Conservation (phyloP, 2,797 vertebrate species). For the Aldrovandia affinis region DNA sequence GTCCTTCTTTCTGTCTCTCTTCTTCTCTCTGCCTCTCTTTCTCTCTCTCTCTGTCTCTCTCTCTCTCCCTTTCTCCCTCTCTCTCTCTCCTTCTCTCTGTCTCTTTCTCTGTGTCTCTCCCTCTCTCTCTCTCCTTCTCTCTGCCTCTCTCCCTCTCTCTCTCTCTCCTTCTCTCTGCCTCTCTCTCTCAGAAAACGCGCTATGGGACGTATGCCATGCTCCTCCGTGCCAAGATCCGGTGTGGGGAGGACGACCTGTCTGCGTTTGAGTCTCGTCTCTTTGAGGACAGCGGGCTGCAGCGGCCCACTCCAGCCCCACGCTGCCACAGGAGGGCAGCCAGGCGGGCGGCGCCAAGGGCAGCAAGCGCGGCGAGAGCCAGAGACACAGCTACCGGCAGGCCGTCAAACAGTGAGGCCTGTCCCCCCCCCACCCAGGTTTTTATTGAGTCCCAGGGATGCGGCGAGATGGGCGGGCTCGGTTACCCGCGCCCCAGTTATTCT, state of each 20-base stretch:
- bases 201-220: slow-evolving; percentile 91
- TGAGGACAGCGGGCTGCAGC: slow-evolving; percentile 79
- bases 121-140: neutral
- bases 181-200: slow-evolving; percentile 84
- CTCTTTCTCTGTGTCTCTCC: too few relatives aligned
- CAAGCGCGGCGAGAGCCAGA: slow-evolving; percentile 68
- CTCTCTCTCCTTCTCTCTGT: neutral
- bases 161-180: neutral
- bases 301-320: slow-evolving; percentile 84
- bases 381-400: slow-evolving; percentile 64
- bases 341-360: slow-evolving; percentile 59
- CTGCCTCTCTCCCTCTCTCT: neutral
- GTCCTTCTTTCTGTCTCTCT: too few relatives aligned
- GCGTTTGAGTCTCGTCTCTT: slow-evolving; percentile 84
- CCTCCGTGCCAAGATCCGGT: slow-evolving; percentile 87
- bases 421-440: slow-evolving; percentile 31
- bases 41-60: neutral
- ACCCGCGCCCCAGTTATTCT: slow-evolving; percentile 20
- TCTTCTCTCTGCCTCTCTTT: neutral
- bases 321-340: slow-evolving; percentile 71
- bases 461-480: neutral
- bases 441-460: slow-evolving; percentile 28
- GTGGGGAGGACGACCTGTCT: slow-evolving; percentile 82
- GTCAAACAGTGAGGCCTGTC: slow-evolving; percentile 63
- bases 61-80: neutral